Percentiles rank a stretch among this genome's conserved stretches.
These are phyloP conservation scores for Illadopsis cleaveri DNA, from an alignment of 2,113 vertebrate genomes.

Conservation along the genomic window DNA sequence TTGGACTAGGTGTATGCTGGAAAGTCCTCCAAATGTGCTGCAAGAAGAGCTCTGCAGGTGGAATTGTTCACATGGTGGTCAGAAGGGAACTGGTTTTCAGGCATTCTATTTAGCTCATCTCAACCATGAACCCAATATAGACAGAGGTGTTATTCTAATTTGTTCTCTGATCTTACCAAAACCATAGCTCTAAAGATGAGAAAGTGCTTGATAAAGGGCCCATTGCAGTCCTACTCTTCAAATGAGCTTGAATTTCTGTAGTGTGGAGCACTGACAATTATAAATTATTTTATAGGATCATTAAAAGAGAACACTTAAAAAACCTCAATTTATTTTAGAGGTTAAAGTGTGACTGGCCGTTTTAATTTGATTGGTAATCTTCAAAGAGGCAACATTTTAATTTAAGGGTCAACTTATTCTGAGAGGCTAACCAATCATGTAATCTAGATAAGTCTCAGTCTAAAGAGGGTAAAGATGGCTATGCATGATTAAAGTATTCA, in stretches of 20 bases:
- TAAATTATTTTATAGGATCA: not conserved
- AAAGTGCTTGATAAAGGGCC: not conserved
- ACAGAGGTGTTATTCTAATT: not conserved
- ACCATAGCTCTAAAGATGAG: not conserved
- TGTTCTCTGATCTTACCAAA: not conserved
- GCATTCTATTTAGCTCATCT: not conserved
- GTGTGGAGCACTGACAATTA: not conserved
- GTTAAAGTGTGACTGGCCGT: not conserved
- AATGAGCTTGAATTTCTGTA: not conserved
- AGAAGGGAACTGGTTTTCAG: not conserved
- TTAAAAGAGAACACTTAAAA: not conserved
- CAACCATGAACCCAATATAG: not conserved
- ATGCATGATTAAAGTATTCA: conserved; percentile 4
- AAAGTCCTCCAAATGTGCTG: not conserved
- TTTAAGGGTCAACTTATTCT: conserved; percentile 32
- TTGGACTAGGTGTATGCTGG: not conserved
- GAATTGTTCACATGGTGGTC: not conserved
- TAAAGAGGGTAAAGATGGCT: not conserved
- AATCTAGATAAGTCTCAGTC: conserved; percentile 11
- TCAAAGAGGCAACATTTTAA: conserved; percentile 37
- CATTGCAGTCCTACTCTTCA: not conserved
- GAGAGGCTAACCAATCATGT: conserved; percentile 30
- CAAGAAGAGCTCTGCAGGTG: not conserved
- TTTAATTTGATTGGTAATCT: conserved; percentile 34
- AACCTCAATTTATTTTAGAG: not conserved